These are phyloP conservation scores for Hirudo medicinalis DNA, from an alignment of 1,140 invertebrate species.

Conservation along the genomic window DNA sequence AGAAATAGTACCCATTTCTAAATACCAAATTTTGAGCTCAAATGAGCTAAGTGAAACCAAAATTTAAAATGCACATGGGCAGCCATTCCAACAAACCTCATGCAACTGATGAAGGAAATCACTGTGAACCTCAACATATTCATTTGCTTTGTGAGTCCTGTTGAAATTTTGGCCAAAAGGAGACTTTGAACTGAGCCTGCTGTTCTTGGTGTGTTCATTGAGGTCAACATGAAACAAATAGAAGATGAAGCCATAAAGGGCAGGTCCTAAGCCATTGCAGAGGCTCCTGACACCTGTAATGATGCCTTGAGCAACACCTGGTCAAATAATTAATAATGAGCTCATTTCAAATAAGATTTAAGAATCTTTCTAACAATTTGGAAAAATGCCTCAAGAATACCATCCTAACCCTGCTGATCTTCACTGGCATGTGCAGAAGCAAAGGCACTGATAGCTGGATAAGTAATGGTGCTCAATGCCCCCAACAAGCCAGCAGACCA, in stretches of 20 bases:
- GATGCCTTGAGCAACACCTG: conserved; percentile 90
- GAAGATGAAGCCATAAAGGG: conserved; percentile 94
- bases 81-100: not conserved
- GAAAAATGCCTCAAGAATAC: too few species aligned
- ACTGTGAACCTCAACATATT: not conserved
- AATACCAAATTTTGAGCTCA: too few species aligned
- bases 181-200: not conserved
- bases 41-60: too few species aligned
- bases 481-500: conserved; percentile 93
- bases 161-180: not conserved
- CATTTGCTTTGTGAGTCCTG: not conserved
- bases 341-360: too few species aligned
- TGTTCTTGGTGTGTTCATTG: conserved; percentile 51
- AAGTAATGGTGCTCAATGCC: conserved; percentile 76
- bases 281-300: conserved; percentile 75
- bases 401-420: conserved; percentile 71
- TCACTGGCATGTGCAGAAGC: conserved; percentile 89
- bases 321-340: too few species aligned
- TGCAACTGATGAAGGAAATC: not conserved
- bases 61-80: too few species aligned
- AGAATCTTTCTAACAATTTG: too few species aligned
- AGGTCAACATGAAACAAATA: conserved; percentile 96
- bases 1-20: too few species aligned
- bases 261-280: conserved; percentile 81
- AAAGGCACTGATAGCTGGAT: conserved; percentile 97